These are phyloP conservation scores for Peromyscus melanophrys DNA, from an alignment of 2,797 vertebrate species.

Conservation along the genomic window DNA sequence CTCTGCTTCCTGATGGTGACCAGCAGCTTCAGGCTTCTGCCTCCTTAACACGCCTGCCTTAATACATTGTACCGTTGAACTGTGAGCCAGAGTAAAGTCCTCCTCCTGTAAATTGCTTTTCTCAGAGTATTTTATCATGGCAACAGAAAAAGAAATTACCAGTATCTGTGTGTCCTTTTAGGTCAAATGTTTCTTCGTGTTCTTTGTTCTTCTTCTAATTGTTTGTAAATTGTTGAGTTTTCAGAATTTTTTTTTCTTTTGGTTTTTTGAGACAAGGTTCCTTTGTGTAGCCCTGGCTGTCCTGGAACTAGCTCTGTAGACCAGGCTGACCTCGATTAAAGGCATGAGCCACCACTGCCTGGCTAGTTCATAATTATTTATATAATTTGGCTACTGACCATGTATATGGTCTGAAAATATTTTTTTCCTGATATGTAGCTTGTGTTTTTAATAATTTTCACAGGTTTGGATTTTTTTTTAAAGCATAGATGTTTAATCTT, in stretches of 20 bases:
- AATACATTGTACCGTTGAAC: background rate
- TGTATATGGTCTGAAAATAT: conserved; percentile 4
- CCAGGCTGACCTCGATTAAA: background rate
- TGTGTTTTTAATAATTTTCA: conserved; percentile 38
- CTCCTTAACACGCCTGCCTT: background rate
- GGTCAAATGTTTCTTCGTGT: conserved; percentile 41
- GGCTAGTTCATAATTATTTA: background rate
- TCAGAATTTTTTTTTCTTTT: conserved; percentile 28
- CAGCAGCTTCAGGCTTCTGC: background rate
- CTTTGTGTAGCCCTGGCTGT: background rate
- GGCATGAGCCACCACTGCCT: background rate
- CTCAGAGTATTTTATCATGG: background rate
- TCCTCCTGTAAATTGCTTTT: background rate
- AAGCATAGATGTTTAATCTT: conserved; percentile 50
- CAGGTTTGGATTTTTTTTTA: background rate
- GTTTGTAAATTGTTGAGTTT: conserved; percentile 24
- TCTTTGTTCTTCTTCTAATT: conserved; percentile 47
- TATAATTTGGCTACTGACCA: conserved; percentile 36
- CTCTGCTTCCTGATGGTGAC: background rate
- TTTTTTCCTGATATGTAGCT: conserved; percentile 26
- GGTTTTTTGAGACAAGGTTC: background rate
- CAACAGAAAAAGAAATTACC: background rate
- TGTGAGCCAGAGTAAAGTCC: background rate
- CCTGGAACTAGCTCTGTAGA: background rate
- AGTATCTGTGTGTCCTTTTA: conserved; percentile 3